Conservation (phyloP, 2,113 vertebrate species). For the Octodon degus region DNA sequence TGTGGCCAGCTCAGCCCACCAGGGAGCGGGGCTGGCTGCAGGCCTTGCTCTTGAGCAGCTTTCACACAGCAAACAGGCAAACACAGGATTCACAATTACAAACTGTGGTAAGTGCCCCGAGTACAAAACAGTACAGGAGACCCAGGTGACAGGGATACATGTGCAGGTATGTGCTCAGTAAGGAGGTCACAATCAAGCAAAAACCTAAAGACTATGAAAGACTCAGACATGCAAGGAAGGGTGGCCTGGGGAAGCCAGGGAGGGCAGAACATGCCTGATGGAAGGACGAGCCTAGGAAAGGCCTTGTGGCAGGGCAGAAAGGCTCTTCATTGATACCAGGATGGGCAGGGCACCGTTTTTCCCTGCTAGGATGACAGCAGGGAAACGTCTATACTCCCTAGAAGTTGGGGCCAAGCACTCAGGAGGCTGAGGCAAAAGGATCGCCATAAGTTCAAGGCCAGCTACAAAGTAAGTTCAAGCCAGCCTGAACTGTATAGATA, state of each 20-base stretch:
- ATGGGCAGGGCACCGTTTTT: neutral
- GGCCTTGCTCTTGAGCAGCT: neutral
- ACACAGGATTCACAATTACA: neutral
- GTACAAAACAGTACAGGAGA: neutral
- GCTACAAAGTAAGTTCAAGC: neutral
- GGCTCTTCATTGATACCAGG: neutral
- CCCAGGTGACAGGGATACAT: neutral
- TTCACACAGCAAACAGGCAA: neutral
- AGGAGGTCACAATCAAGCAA: neutral
- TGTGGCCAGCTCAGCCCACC: no score
- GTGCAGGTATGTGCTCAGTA: neutral
- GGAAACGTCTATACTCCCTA: no score
- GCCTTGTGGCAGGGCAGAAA: neutral
- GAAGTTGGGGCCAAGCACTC: neutral
- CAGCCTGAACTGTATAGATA: neutral
- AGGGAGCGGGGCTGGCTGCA: no score
- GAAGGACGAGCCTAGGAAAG: neutral
- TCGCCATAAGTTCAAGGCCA: neutral
- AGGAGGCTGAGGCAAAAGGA: neutral
- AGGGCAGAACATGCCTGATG: neutral
- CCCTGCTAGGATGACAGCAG: neutral
- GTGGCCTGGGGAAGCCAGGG: accelerated
- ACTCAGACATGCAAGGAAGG: neutral
- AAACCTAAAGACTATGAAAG: neutral
- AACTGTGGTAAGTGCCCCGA: neutral